Conservation (phyloP, 2,113 vertebrate genomes). For the Microtus montanus region DNA sequence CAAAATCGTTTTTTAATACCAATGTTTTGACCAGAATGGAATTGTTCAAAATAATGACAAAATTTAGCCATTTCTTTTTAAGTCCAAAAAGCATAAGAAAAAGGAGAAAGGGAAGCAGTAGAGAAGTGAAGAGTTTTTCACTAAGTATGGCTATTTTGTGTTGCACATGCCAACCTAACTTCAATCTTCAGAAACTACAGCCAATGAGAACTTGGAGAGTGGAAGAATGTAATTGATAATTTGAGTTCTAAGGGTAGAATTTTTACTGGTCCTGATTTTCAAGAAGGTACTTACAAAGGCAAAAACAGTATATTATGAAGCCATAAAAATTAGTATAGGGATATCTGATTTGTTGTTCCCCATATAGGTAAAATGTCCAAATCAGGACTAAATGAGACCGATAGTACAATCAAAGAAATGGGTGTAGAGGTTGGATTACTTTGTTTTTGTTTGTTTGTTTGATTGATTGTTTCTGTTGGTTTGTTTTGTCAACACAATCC, state of each 20-base stretch:
- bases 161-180: neutral
- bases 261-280: neutral
- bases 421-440: neutral
- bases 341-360: neutral
- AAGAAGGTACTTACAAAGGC: fast-evolving
- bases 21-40: neutral
- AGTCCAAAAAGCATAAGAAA: neutral
- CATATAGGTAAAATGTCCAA: neutral
- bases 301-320: neutral
- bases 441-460: neutral
- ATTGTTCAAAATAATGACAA: neutral
- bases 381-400: fast-evolving
- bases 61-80: neutral
- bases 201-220: neutral
- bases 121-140: neutral
- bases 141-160: neutral
- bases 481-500: neutral
- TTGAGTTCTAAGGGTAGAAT: neutral
- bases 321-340: neutral
- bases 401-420: neutral
- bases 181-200: neutral
- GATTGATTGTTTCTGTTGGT: neutral
- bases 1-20: neutral
- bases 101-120: neutral
- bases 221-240: neutral